phyloP scores from a whole-genome alignment of 2,797 vertebrate species.

The Neoniphon sammara region DNA sequence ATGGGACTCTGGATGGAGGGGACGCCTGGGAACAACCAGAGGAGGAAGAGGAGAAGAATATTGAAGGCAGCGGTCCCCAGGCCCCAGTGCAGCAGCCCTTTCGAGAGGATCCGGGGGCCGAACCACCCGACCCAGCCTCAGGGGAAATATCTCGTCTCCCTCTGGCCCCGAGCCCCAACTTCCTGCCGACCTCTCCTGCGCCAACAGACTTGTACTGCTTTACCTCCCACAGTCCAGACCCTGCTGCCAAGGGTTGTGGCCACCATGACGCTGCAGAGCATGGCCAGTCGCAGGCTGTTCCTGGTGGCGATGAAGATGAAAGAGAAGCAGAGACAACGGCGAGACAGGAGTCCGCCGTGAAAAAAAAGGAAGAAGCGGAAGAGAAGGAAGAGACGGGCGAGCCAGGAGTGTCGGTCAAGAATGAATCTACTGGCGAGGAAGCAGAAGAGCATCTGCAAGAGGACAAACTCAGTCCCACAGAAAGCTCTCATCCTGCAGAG shows the following conservation, averaged over 20 bases:
- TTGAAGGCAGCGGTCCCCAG: slow-evolving; percentile 40
- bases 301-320: slow-evolving; percentile 89
- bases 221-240: slow-evolving; percentile 92
- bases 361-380: background rate
- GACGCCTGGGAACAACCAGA: slow-evolving; percentile 68
- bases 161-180: slow-evolving; percentile 61
- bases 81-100: slow-evolving; percentile 90
- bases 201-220: slow-evolving; percentile 91
- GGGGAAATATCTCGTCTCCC: slow-evolving; percentile 57
- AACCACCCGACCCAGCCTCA: slow-evolving; percentile 84
- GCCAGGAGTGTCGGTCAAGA: slow-evolving; percentile 3
- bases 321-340: slow-evolving; percentile 74
- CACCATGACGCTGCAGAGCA: slow-evolving; percentile 94
- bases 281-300: slow-evolving; percentile 90
- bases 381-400: slow-evolving; percentile 10
- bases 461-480: slow-evolving; percentile 77
- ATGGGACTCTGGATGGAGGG: slow-evolving; percentile 83
- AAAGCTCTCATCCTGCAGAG: slow-evolving; percentile 89
- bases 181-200: slow-evolving; percentile 84
- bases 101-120: slow-evolving; percentile 87
- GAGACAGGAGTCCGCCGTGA: slow-evolving; percentile 67
- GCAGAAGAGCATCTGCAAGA: slow-evolving; percentile 81
- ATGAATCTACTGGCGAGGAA: background rate
- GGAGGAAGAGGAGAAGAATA: slow-evolving; percentile 42
- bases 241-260: slow-evolving; percentile 91